A percentile compares a stretch with the other conserved stretches of the same genome.
Evolutionary conservation across 2,113 vertebrate genomes (phyloP).

Genomic region (Anhinga rufa): DNA sequence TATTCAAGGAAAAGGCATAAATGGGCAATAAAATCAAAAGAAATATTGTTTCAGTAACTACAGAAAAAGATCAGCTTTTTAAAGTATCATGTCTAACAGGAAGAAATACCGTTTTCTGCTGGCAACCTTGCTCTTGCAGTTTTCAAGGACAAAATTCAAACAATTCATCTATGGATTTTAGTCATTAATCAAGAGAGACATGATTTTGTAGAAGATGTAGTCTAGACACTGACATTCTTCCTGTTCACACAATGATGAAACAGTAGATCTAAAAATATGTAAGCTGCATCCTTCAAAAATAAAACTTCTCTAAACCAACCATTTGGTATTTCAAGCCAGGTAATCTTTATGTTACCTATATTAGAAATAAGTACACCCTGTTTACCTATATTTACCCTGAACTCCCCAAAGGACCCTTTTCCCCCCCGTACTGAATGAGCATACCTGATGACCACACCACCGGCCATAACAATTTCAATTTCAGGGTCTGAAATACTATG

Average conservation of each 20-base stretch:
- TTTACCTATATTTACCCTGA: neutral
- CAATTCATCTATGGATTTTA: neutral
- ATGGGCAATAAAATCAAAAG: conserved; percentile 48
- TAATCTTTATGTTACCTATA: neutral
- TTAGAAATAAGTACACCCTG: neutral
- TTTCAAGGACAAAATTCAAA: conserved; percentile 48
- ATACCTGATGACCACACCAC: neutral
- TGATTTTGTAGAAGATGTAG: neutral
- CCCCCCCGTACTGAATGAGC: neutral
- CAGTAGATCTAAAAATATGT: neutral
- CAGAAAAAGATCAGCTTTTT: conserved; percentile 4
- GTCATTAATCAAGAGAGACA: conserved; percentile 38
- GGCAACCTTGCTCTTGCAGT: neutral
- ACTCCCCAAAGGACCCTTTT: neutral
- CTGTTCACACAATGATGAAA: neutral
- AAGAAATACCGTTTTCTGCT: neutral
- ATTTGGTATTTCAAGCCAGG: neutral
- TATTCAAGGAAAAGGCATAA: conserved; percentile 33
- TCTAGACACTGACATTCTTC: neutral
- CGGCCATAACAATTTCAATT: neutral
- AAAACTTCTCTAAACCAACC: neutral
- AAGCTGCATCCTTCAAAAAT: neutral
- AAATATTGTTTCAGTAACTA: conserved; percentile 51
- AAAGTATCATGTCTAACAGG: neutral
- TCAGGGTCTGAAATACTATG: neutral